phyloP scores from a whole-genome alignment of 2,888 invertebrate genomes.

The Scaptodrosophila latifasciaeformis region DNA sequence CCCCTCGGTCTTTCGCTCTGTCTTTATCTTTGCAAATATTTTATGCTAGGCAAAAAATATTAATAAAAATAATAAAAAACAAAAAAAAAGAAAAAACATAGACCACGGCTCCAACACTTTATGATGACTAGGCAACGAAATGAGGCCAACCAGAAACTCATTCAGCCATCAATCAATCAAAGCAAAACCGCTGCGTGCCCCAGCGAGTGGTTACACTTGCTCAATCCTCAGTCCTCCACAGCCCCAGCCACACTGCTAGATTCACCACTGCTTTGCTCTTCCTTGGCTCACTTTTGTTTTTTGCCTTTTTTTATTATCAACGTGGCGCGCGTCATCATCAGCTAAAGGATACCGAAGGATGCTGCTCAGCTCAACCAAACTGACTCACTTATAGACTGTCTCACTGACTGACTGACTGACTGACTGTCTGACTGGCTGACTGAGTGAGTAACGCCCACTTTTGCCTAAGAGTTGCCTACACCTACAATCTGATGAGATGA shows the following conservation, averaged over 20 bases:
- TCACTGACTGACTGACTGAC: no score
- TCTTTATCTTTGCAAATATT: neutral
- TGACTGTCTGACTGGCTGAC: no score
- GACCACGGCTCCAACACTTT: conserved; percentile 28
- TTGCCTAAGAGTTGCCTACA: neutral
- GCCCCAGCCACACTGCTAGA: conserved; percentile 1
- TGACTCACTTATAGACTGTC: neutral
- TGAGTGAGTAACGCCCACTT: neutral
- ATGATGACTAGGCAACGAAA: conserved; percentile 39
- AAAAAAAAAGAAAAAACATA: conserved; percentile 34
- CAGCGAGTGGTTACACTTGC: no score
- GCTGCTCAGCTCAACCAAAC: neutral
- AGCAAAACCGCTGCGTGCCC: conserved; percentile 3
- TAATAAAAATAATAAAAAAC: conserved; percentile 31
- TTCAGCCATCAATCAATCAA: conserved; percentile 48
- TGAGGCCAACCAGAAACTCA: conserved; percentile 44
- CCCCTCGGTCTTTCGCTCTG: neutral
- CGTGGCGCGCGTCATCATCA: conserved; percentile 3
- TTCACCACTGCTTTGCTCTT: conserved; percentile 14
- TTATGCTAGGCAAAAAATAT: conserved; percentile 9
- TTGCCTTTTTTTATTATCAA: conserved; percentile 29
- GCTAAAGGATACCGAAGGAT: neutral
- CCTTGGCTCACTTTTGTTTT: conserved; percentile 10
- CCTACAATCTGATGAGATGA: no score
- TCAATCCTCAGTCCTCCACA: neutral